Conservation (phyloP, 2,797 vertebrate species). For the Cryptoprocta ferox region DNA sequence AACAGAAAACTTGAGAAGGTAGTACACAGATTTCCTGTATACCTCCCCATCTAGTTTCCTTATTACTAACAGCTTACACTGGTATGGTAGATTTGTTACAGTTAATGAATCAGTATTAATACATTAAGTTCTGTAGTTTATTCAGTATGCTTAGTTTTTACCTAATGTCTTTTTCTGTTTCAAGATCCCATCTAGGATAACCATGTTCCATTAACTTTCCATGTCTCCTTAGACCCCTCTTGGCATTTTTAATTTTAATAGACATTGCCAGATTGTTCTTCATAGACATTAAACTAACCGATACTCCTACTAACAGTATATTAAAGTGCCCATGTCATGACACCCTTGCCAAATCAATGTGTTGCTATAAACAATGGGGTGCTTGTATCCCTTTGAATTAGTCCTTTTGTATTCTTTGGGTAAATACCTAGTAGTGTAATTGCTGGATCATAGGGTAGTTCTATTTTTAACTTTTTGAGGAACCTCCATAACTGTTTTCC, state of each 20-base stretch:
- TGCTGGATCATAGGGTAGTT: too few species aligned
- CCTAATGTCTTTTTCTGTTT: neutral
- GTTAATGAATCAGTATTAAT: neutral
- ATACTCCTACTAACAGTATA: neutral
- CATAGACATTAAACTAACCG: neutral
- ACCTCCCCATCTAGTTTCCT: neutral
- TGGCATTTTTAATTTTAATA: slow-evolving; percentile 26
- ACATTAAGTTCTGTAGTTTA: neutral
- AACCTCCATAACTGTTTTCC: too few species aligned
- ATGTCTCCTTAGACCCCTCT: neutral
- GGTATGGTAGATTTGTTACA: neutral
- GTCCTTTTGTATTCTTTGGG: too few species aligned
- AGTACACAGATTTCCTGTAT: neutral
- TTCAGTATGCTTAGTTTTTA: neutral
- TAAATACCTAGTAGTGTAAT: too few species aligned
- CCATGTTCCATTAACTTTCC: neutral
- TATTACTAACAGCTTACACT: neutral
- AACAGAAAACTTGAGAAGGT: neutral
- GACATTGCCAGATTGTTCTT: slow-evolving; percentile 1
- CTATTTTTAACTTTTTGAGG: too few species aligned
- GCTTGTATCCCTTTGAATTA: too few species aligned
- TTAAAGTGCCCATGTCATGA: neutral
- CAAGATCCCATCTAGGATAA: neutral
- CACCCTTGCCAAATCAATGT: neutral
- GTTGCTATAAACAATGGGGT: too few species aligned